A percentile compares a stretch with the other conserved stretches of the same genome.
Evolutionary conservation across 1,140 invertebrate species (phyloP).

Genomic region (Daktulosphaira vitifoliae): DNA sequence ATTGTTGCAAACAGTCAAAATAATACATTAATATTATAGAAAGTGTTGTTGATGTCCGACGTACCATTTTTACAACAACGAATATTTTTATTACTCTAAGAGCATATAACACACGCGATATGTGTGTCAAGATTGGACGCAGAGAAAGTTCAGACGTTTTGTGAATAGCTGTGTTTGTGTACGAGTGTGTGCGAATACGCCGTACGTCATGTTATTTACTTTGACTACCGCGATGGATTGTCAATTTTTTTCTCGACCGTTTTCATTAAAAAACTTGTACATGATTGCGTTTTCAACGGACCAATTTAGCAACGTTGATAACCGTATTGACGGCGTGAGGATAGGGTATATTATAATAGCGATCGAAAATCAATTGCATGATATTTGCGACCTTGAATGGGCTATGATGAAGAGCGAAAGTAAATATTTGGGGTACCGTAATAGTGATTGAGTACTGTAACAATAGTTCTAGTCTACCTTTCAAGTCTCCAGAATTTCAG

Average conservation of each 20-base stretch:
- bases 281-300: neutral
- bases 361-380: neutral
- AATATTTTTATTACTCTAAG: constrained; percentile 8
- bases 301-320: neutral
- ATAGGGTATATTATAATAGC: neutral
- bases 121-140: constrained; percentile 20
- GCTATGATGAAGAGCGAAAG: constrained; percentile 18
- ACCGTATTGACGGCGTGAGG: neutral
- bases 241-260: neutral
- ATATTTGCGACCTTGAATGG: constrained; percentile 5
- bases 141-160: constrained; percentile 24
- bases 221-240: neutral
- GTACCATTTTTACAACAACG: neutral
- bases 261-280: neutral
- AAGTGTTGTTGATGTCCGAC: neutral
- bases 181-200: neutral
- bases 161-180: neutral
- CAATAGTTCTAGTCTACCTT: too few relatives aligned
- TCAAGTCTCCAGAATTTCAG: too few relatives aligned
- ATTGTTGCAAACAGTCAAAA: neutral
- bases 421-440: neutral
- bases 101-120: constrained; percentile 27
- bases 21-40: constrained; percentile 1
- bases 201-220: neutral
- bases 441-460: too few relatives aligned